Evolutionary conservation across 2,888 invertebrate species (phyloP).

Genomic region (Meteorus colon): DNA sequence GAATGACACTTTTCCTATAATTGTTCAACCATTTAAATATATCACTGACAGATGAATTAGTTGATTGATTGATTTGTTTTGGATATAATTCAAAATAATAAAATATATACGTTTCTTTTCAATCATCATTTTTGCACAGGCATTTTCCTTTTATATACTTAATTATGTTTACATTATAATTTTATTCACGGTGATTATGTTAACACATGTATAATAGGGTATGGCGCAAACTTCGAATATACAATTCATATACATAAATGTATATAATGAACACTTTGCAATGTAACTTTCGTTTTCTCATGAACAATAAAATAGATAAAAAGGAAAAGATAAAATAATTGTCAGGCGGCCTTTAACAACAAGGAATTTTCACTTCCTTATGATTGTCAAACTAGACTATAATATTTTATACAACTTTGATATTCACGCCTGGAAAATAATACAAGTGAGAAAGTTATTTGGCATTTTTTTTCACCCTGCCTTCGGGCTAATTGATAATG

Average conservation of each 20-base stretch:
- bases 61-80: not conserved
- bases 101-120: not conserved
- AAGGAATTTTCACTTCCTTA: slow-evolving; percentile 14
- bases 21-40: not conserved
- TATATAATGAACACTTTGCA: slow-evolving; percentile 6
- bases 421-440: not conserved
- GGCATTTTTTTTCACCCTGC: not conserved
- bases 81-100: not conserved
- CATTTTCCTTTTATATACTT: not conserved
- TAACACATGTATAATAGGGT: slow-evolving; percentile 13
- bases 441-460: slow-evolving; percentile 14
- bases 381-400: slow-evolving; percentile 19
- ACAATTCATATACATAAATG: not conserved
- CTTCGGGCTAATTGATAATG: slow-evolving; percentile 24
- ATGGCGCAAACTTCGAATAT: slow-evolving; percentile 2
- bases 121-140: slow-evolving; percentile 10
- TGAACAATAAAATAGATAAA: slow-evolving; percentile 17
- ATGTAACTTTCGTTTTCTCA: slow-evolving; percentile 16
- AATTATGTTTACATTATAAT: slow-evolving; percentile 1
- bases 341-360: not conserved
- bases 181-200: slow-evolving; percentile 22
- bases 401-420: not conserved
- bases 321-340: slow-evolving; percentile 14
- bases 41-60: not conserved
- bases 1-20: not conserved